A percentile compares a stretch with the other conserved stretches of the same genome.
Evolutionary conservation across 30 jellyfish, hydroid and myxozoan species (phyloP).

Genomic region (Cassiopea andromeda): DNA sequence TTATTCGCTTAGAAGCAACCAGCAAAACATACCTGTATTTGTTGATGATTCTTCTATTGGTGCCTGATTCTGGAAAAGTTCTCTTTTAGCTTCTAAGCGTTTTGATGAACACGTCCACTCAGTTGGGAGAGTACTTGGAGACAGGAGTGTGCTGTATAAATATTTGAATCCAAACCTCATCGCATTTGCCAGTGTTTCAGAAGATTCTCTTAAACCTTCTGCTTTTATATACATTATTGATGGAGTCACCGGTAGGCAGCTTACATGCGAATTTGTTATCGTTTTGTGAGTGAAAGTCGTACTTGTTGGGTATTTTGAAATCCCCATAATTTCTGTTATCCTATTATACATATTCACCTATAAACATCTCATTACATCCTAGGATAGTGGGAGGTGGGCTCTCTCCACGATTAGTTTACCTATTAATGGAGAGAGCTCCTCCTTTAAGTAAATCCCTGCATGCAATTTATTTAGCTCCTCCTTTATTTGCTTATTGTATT

Average conservation of each 20-base stretch:
- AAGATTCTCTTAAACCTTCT: conserved; percentile 78
- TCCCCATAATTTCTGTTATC: no score
- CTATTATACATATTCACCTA: no score
- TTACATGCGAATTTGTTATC: neutral
- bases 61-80: neutral
- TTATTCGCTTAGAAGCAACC: no score
- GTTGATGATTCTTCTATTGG: neutral
- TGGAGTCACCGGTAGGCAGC: conserved; percentile 91
- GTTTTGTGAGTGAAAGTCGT: neutral
- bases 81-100: conserved; percentile 62
- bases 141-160: conserved; percentile 94
- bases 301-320: no score
- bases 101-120: conserved; percentile 98
- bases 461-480: no score
- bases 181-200: conserved; percentile 80
- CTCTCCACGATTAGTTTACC: no score
- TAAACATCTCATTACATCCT: no score
- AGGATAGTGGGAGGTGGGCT: no score
- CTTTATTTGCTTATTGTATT: no score
- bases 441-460: no score
- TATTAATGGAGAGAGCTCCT: no score
- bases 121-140: conserved; percentile 99
- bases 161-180: conserved; percentile 95
- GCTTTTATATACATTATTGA: conserved; percentile 84
- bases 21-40: no score